Percentiles rank a stretch among this genome's conserved stretches.
Evolutionary conservation across 30 jellyfish, hydroid and myxozoan genomes (phyloP).

Genomic region (Pelagia noctiluca): DNA sequence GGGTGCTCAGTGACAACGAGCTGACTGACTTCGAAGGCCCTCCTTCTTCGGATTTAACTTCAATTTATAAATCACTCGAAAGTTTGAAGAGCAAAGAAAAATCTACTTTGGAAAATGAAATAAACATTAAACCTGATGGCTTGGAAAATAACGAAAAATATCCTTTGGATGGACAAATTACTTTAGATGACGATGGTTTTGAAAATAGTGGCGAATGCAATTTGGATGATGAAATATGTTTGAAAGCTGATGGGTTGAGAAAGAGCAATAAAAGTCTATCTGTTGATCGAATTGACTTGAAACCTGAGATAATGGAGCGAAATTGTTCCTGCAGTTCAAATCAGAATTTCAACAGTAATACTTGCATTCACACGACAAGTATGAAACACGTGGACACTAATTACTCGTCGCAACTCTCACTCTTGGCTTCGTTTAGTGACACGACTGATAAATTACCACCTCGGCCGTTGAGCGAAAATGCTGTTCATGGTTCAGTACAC

Average conservation of each 20-base stretch:
- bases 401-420: conserved; percentile 36
- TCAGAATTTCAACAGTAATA: conserved; percentile 35
- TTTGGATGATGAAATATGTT: neutral
- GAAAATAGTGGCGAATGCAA: neutral
- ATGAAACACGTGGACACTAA: conserved; percentile 67
- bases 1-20: conserved; percentile 84
- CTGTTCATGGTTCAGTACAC: too few species aligned
- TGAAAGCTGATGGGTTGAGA: too few species aligned
- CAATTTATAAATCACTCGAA: neutral
- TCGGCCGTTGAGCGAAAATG: too few species aligned
- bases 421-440: conserved; percentile 63
- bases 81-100: neutral
- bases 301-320: conserved; percentile 46
- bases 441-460: conserved; percentile 20
- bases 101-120: neutral
- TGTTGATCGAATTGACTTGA: conserved; percentile 12
- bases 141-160: too few species aligned
- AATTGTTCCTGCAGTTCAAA: conserved; percentile 59
- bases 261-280: too few species aligned
- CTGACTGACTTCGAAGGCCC: conserved; percentile 95
- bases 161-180: too few species aligned
- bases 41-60: conserved; percentile 62
- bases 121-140: too few species aligned
- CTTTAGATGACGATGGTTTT: neutral
- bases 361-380: conserved; percentile 67